phyloP scores from a whole-genome alignment of 2,888 invertebrate species.

The Scrobipalpa atriplicella region DNA sequence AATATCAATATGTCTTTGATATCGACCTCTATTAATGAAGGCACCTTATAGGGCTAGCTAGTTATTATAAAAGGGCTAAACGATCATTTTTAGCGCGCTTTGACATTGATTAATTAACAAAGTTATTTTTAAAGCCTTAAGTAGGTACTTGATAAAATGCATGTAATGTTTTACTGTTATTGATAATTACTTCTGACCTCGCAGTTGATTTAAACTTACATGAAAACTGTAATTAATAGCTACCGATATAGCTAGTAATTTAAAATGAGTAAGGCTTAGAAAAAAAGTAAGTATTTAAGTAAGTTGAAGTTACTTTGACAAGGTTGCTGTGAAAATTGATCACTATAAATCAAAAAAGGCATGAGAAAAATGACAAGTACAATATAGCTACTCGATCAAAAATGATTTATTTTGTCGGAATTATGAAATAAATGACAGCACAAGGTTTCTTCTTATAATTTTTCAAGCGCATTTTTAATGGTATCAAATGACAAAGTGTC shows the following conservation, averaged over 20 bases:
- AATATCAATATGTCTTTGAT: not conserved
- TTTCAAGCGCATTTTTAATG: not conserved
- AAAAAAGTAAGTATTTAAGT: not conserved
- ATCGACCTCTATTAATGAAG: not conserved
- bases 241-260: not conserved
- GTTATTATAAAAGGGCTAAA: not conserved
- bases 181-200: not conserved
- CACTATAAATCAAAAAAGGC: too few relatives aligned
- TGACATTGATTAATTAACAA: too few relatives aligned
- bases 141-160: not conserved
- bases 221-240: not conserved
- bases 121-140: not conserved
- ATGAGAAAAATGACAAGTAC: too few relatives aligned
- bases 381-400: too few relatives aligned
- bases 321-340: not conserved
- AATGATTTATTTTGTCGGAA: too few relatives aligned
- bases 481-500: constrained; percentile 16
- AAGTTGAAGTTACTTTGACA: not conserved
- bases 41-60: not conserved
- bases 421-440: too few relatives aligned
- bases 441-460: too few relatives aligned
- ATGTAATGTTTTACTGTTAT: not conserved
- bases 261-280: not conserved
- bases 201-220: not conserved
- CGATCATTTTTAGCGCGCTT: not conserved